phyloP scores from a whole-genome alignment of 2,113 vertebrate species.

The Zosterops pallidus region DNA sequence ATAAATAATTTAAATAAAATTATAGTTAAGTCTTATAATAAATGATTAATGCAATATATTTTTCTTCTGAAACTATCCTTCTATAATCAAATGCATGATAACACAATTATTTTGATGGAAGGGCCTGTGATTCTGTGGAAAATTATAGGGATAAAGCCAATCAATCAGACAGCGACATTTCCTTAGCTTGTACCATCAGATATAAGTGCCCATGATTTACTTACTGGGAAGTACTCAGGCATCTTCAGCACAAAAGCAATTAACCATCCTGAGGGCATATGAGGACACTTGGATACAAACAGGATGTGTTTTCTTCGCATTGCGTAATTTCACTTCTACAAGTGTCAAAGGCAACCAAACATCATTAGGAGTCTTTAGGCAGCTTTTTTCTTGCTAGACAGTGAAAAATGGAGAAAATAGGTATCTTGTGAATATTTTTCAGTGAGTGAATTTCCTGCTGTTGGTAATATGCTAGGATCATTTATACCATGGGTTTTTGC shows the following conservation, averaged over 20 bases:
- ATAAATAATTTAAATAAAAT: neutral
- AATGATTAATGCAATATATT: neutral
- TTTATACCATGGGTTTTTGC: neutral
- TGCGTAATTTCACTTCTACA: neutral
- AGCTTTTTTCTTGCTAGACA: neutral
- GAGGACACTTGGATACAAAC: neutral
- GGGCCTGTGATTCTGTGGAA: neutral
- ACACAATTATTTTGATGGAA: neutral
- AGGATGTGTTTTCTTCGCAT: neutral
- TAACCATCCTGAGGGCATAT: neutral
- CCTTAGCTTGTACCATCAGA: neutral
- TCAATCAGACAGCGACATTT: neutral
- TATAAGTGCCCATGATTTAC: neutral
- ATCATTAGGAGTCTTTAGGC: neutral
- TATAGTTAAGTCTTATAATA: neutral
- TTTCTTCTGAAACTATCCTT: neutral
- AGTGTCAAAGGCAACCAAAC: neutral
- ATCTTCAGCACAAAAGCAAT: neutral
- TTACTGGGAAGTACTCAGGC: neutral
- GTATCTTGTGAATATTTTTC: neutral
- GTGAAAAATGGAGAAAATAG: neutral
- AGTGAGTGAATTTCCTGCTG: neutral
- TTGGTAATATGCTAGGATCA: neutral
- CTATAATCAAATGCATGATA: neutral
- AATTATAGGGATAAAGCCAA: neutral